phyloP scores from a whole-genome alignment of 2,888 invertebrate genomes.

The Acanthoscelides obtectus region DNA sequence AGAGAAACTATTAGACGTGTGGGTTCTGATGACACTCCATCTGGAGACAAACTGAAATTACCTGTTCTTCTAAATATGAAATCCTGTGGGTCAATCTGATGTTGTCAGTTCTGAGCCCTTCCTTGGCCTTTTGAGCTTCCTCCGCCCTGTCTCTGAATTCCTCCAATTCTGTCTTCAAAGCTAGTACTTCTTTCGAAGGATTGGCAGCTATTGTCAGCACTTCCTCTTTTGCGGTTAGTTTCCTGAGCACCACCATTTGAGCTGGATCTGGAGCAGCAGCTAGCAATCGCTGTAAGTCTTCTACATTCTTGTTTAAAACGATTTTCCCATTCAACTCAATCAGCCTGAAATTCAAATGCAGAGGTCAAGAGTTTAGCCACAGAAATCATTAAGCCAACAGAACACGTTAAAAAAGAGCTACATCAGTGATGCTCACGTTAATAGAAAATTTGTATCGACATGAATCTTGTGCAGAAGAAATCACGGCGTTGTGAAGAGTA shows the following conservation, averaged over 20 bases:
- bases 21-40: too few species aligned
- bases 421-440: too few species aligned
- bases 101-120: slow-evolving; percentile 69
- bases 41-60: slow-evolving; percentile 51
- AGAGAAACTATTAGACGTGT: too few species aligned
- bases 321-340: slow-evolving; percentile 79
- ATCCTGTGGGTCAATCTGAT: slow-evolving; percentile 81
- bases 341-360: slow-evolving; percentile 60
- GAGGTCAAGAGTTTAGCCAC: too few species aligned
- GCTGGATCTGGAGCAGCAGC: slow-evolving; percentile 59
- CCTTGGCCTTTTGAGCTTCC: slow-evolving; percentile 60
- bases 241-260: slow-evolving; percentile 59
- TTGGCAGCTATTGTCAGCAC: slow-evolving; percentile 14
- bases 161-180: slow-evolving; percentile 56
- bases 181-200: slow-evolving; percentile 48
- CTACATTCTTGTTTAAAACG: slow-evolving; percentile 63
- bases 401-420: too few species aligned
- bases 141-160: slow-evolving; percentile 58
- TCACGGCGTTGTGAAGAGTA: too few species aligned
- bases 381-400: too few species aligned
- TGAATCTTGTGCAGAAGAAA: too few species aligned
- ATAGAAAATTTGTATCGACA: too few species aligned
- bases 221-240: slow-evolving; percentile 34
- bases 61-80: slow-evolving; percentile 86
- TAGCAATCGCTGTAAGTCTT: slow-evolving; percentile 65